phyloP scores from a whole-genome alignment of 2,113 vertebrate genomes.

The Helogale parvula region DNA sequence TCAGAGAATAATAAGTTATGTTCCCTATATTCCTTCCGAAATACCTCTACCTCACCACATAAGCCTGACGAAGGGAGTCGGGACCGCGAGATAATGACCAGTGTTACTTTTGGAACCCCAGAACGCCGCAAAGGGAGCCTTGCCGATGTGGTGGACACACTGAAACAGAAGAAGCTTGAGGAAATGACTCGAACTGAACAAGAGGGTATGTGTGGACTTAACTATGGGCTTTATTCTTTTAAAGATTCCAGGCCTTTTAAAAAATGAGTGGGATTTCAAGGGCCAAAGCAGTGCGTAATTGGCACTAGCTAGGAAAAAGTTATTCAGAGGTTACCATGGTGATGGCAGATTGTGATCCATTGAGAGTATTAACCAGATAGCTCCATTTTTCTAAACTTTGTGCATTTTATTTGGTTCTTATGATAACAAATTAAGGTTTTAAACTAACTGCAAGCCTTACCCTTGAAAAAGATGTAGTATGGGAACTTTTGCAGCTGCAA shows the following conservation, averaged over 20 bases:
- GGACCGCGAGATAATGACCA: slow-evolving; percentile 97
- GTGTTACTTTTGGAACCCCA: slow-evolving; percentile 97
- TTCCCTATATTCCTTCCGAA: slow-evolving; percentile 99
- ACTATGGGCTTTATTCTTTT: slow-evolving; percentile 3
- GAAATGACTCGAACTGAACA: slow-evolving; percentile 99
- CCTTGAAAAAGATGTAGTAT: slow-evolving; percentile 74
- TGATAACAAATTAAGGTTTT: slow-evolving; percentile 74
- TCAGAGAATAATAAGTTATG: slow-evolving; percentile 99
- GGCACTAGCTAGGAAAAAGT: slow-evolving; percentile 78
- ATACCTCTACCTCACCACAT: slow-evolving; percentile 99
- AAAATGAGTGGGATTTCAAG: slow-evolving; percentile 68
- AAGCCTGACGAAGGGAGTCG: slow-evolving; percentile 98
- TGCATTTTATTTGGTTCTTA: slow-evolving; percentile 65
- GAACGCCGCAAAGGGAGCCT: slow-evolving; percentile 99
- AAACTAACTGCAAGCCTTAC: slow-evolving; percentile 41
- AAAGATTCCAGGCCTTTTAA: slow-evolving; percentile 51
- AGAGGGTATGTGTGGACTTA: slow-evolving; percentile 91
- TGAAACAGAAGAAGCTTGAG: slow-evolving; percentile 99
- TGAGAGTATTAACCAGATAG: slow-evolving; percentile 79
- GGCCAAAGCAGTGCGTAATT: slow-evolving; percentile 77
- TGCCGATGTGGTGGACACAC: slow-evolving; percentile 98
- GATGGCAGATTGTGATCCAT: slow-evolving; percentile 77
- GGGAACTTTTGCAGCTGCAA: slow-evolving; percentile 29
- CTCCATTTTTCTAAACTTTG: slow-evolving; percentile 73
- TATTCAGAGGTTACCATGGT: slow-evolving; percentile 80